Conservation (phyloP, 1,140 invertebrate genomes). For the Pollicipes pollicipes region DNA sequence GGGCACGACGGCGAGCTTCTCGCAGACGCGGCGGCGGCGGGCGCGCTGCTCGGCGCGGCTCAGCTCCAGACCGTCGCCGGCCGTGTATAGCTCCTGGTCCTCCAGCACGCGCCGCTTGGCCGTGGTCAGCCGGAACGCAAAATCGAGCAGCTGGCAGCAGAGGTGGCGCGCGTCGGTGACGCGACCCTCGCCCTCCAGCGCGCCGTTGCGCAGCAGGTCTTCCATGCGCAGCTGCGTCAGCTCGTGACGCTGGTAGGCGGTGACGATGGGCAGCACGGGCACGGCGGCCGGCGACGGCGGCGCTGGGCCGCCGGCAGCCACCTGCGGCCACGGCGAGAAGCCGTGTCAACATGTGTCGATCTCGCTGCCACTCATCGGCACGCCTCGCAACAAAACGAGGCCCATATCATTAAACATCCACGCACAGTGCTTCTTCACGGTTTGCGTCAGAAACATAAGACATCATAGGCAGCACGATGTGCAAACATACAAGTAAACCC, state of each 20-base stretch:
- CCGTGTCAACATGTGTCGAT: too few species aligned
- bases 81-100: constrained; percentile 54
- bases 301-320: background rate
- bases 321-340: background rate
- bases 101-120: constrained; percentile 60
- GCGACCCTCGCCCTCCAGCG: constrained; percentile 21
- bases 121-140: constrained; percentile 51
- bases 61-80: constrained; percentile 38
- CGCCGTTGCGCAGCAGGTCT: constrained; percentile 43
- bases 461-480: too few species aligned
- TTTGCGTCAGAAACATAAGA: too few species aligned
- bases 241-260: constrained; percentile 61
- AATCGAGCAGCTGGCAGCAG: constrained; percentile 56
- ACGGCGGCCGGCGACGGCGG: constrained; percentile 24
- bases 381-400: too few species aligned
- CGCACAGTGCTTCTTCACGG: too few species aligned
- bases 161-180: constrained; percentile 28
- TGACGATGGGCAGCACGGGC: constrained; percentile 43
- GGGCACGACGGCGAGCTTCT: constrained; percentile 54
- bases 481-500: too few species aligned
- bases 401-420: too few species aligned
- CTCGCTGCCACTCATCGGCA: too few species aligned
- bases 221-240: constrained; percentile 59
- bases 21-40: constrained; percentile 50
- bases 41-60: constrained; percentile 61